A percentile compares a stretch with the other conserved stretches of the same genome.
Evolutionary conservation across 2,888 invertebrate species (phyloP).

Genomic region (Augochlorella aurata): DNA sequence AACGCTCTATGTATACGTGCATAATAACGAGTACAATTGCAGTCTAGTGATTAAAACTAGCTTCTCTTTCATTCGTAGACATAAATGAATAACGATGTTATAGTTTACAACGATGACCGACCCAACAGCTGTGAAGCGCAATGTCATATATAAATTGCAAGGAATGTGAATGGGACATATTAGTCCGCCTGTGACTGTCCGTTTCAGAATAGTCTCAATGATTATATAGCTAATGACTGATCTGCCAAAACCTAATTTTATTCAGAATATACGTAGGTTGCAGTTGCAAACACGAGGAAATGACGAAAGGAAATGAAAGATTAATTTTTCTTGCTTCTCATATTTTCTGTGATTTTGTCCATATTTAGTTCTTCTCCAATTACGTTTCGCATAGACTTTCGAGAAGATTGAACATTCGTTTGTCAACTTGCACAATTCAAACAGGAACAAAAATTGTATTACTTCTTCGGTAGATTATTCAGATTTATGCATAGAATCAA

Average conservation of each 20-base stretch:
- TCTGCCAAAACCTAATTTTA: constrained; percentile 6
- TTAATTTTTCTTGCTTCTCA: not conserved
- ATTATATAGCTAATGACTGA: not conserved
- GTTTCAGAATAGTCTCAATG: not conserved
- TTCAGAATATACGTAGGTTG: not conserved
- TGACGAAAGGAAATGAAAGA: not conserved
- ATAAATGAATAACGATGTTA: not conserved
- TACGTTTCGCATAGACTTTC: no score
- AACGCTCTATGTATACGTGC: no score
- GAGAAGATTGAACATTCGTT: no score
- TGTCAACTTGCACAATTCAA: no score
- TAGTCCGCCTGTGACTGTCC: not conserved
- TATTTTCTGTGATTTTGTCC: not conserved
- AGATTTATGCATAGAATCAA: no score
- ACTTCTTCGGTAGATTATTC: no score
- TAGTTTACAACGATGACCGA: constrained; percentile 39
- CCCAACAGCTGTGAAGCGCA: constrained; percentile 29
- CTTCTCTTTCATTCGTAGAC: not conserved
- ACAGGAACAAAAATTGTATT: no score
- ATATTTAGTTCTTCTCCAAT: not conserved
- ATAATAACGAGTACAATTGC: not conserved
- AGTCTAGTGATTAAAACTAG: not conserved
- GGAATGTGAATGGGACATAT: constrained; percentile 3
- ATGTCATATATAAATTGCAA: constrained; percentile 29
- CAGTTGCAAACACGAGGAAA: not conserved